Percentiles rank a stretch among this genome's conserved stretches.
Conservation (phyloP, 2,888 invertebrate species). For the Oscheius onirici region DNA sequence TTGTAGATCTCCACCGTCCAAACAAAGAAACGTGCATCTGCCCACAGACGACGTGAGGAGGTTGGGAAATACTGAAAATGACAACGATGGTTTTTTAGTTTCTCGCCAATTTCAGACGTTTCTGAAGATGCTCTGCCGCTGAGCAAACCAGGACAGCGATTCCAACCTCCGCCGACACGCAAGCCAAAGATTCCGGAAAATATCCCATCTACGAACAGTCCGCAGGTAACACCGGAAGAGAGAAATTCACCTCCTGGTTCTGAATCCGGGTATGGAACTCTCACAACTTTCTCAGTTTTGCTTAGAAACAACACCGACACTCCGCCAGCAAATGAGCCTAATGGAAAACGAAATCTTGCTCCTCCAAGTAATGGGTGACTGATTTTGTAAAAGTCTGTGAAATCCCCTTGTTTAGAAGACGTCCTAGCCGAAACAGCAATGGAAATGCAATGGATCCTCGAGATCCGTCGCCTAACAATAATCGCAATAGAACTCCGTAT, state of each 20-base stretch:
- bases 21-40: slow-evolving; percentile 22
- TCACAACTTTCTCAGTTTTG: too few species aligned
- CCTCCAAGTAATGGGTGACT: neutral
- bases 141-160: neutral
- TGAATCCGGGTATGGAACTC: too few species aligned
- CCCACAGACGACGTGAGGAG: slow-evolving; percentile 14
- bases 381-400: neutral
- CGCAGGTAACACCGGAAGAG: neutral
- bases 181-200: neutral
- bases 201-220: neutral
- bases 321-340: neutral
- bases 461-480: neutral
- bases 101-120: slow-evolving; percentile 51
- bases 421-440: neutral
- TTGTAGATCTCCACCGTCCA: slow-evolving; percentile 17
- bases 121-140: slow-evolving; percentile 31
- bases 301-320: neutral
- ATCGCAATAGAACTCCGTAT: neutral
- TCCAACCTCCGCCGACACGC: slow-evolving; percentile 14
- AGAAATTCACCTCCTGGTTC: neutral
- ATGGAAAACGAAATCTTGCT: neutral
- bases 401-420: neutral
- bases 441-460: neutral
- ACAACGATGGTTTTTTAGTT: slow-evolving; percentile 31
- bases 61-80: neutral